Evolutionary conservation across 2,888 invertebrate species (phyloP).

Genomic region (Steinernema carpocapsae): DNA sequence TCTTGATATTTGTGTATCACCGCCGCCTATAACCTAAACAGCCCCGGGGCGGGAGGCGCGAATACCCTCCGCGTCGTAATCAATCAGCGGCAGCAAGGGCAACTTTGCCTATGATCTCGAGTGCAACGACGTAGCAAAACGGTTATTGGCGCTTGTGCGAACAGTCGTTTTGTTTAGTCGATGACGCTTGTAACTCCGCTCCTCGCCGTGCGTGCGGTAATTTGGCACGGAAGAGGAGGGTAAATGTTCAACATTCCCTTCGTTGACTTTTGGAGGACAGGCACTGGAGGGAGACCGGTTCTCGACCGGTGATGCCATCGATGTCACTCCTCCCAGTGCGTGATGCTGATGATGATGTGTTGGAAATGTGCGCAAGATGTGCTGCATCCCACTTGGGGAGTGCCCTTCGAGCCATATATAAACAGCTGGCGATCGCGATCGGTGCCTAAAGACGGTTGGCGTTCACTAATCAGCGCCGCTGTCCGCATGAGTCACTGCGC

Average conservation of each 20-base stretch:
- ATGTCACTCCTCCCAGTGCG: not conserved
- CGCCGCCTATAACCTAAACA: too few species aligned
- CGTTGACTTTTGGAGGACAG: slow-evolving; percentile 17
- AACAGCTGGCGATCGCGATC: slow-evolving; percentile 1
- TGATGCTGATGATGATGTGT: not conserved
- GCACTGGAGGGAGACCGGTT: slow-evolving; percentile 8
- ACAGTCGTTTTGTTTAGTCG: too few species aligned
- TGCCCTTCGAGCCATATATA: slow-evolving; percentile 13
- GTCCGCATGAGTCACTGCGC: slow-evolving; percentile 18
- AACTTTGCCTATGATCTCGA: too few species aligned
- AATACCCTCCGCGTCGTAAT: too few species aligned
- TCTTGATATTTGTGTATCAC: not conserved
- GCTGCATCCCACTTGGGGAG: slow-evolving; percentile 20
- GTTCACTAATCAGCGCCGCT: not conserved
- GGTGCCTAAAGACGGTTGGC: slow-evolving; percentile 23
- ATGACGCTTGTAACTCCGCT: too few species aligned
- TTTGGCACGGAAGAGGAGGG: slow-evolving; percentile 3
- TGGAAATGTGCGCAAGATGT: slow-evolving; percentile 14
- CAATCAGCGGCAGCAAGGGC: too few species aligned
- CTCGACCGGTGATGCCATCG: slow-evolving; percentile 27
- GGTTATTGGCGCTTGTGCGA: too few species aligned
- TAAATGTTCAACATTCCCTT: not conserved
- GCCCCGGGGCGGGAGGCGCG: too few species aligned
- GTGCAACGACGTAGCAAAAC: too few species aligned
- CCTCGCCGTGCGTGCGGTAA: not conserved